phyloP scores from a whole-genome alignment of 2,888 invertebrate genomes.

The Stenoptilia bipunctidactyla region DNA sequence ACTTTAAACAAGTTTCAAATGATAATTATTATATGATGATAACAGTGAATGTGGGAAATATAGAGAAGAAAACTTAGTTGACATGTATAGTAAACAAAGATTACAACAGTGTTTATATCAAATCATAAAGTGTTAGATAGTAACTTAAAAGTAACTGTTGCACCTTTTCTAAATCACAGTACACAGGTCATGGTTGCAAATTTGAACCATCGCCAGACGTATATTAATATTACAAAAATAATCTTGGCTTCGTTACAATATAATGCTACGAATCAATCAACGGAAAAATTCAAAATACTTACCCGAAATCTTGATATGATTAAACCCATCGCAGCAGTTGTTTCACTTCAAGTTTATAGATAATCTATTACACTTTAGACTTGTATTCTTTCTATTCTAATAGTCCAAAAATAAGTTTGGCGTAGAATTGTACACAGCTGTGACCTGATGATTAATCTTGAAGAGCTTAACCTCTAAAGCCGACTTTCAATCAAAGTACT shows the following conservation, averaged over 20 bases:
- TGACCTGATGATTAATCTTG: conserved; percentile 41
- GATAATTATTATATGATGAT: no score
- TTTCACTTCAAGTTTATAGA: no score
- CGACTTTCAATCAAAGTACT: conserved; percentile 16
- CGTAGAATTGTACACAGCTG: conserved; percentile 27
- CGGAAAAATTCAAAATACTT: conserved; percentile 40
- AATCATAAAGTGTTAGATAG: no score
- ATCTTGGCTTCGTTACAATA: conserved; percentile 50
- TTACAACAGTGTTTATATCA: no score
- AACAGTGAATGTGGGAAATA: no score
- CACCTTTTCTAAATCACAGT: not conserved
- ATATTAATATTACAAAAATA: conserved; percentile 44
- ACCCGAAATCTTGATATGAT: conserved; percentile 78
- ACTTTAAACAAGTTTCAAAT: no score
- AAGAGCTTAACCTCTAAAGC: conserved; percentile 47
- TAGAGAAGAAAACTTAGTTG: no score
- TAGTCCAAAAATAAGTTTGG: conserved; percentile 43
- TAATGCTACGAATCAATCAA: conserved; percentile 12
- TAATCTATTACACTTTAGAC: no score
- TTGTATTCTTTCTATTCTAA: not conserved
- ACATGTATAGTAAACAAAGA: no score
- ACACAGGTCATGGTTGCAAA: conserved; percentile 39
- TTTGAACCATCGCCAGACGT: conserved; percentile 58
- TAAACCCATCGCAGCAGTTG: conserved; percentile 68
- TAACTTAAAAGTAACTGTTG: no score